phyloP scores from a whole-genome alignment of 2,888 invertebrate genomes.

The Acheta domesticus region DNA sequence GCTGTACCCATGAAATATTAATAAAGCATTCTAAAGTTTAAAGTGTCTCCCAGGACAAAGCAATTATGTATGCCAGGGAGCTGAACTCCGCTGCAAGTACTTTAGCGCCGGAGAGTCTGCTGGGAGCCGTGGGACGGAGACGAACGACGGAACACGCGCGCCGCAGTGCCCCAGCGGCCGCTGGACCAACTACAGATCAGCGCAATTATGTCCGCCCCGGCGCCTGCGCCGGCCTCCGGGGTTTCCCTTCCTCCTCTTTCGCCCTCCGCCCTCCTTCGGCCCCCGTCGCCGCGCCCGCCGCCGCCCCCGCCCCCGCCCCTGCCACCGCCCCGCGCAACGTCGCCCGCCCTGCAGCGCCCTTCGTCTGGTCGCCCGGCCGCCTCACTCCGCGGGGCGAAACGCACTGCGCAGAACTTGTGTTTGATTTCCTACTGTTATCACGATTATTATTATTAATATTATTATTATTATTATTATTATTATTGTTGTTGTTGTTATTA shows the following conservation, averaged over 20 bases:
- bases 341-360: no score
- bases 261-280: no score
- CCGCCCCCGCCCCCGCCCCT: no score
- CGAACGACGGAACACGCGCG: neutral
- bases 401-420: no score
- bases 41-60: conserved; percentile 37
- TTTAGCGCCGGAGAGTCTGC: conserved; percentile 24
- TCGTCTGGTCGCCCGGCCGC: no score
- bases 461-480: no score
- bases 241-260: neutral
- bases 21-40: conserved; percentile 36
- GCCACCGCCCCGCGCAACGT: no score
- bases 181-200: conserved; percentile 18
- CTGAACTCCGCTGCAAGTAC: conserved; percentile 26
- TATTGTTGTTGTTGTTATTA: no score
- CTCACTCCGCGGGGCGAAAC: no score
- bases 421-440: no score
- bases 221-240: neutral
- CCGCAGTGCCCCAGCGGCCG: neutral
- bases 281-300: no score
- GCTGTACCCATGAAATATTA: conserved; percentile 36
- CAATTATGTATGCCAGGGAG: conserved; percentile 37
- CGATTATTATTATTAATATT: no score
- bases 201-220: conserved; percentile 18
- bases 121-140: conserved; percentile 19